Evolutionary conservation across 92 coral and sea anemone species (phyloP).

Genomic region (Anthopleura xanthogrammica): DNA sequence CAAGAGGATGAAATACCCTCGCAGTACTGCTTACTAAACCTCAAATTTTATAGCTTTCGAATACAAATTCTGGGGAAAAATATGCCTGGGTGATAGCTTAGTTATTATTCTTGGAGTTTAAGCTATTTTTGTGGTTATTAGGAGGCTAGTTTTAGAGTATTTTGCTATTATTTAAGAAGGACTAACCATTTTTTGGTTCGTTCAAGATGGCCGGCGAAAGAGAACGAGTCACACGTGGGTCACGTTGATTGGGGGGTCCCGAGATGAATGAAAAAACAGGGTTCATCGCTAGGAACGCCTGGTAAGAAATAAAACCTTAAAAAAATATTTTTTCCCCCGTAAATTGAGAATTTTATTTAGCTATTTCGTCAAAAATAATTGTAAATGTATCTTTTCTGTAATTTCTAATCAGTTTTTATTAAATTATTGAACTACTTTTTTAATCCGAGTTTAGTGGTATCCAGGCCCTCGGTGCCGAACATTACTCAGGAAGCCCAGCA

Average conservation of each 20-base stretch:
- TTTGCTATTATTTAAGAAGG: constrained; percentile 1
- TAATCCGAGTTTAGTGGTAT: too few species aligned
- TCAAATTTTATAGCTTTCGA: background rate
- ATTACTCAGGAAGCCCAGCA: too few species aligned
- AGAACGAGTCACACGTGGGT: constrained; percentile 71
- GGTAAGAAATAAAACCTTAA: background rate
- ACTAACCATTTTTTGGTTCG: constrained; percentile 64
- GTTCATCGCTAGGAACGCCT: constrained; percentile 21
- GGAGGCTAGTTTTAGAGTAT: background rate
- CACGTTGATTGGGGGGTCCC: constrained; percentile 51
- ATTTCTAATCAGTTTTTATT: too few species aligned
- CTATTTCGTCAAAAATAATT: background rate
- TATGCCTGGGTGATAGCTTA: background rate
- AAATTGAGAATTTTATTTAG: background rate
- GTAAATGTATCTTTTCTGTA: background rate
- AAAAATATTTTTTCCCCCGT: background rate
- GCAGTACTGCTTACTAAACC: background rate
- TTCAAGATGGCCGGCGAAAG: constrained; percentile 87
- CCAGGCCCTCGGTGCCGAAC: too few species aligned
- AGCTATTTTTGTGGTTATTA: background rate
- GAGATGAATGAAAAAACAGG: background rate
- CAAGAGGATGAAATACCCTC: background rate
- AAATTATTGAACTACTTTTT: too few species aligned
- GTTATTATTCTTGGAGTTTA: constrained; percentile 1
- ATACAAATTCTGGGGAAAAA: background rate